Percentiles rank a stretch among this genome's conserved stretches.
These are phyloP conservation scores for Meriones unguiculatus DNA, from an alignment of 2,113 vertebrate genomes.

Conservation along the genomic window DNA sequence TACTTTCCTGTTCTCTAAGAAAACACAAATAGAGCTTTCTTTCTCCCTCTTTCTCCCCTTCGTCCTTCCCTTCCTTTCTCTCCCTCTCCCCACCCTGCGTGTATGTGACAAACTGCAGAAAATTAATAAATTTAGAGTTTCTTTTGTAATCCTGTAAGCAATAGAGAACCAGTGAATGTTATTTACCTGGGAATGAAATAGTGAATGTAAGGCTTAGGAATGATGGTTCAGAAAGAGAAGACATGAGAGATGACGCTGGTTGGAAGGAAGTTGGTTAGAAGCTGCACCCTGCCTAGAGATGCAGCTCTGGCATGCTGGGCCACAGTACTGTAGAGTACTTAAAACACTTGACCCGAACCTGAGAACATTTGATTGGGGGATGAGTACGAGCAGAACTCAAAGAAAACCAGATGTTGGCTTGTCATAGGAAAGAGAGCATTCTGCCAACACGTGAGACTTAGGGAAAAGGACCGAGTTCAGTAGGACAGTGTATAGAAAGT, in stretches of 20 bases:
- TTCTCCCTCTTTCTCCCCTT: too few relatives aligned
- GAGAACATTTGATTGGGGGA: background rate
- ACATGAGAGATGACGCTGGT: background rate
- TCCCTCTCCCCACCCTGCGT: background rate
- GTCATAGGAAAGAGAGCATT: background rate
- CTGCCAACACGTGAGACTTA: background rate
- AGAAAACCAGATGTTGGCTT: background rate
- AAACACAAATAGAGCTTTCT: slow-evolving; percentile 31
- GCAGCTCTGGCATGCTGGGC: background rate
- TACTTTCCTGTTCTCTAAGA: slow-evolving; percentile 50
- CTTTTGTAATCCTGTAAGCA: background rate
- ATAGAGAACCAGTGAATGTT: background rate
- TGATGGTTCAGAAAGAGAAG: background rate
- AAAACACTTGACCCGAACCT: background rate
- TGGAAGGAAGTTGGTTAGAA: background rate
- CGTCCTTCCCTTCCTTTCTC: background rate
- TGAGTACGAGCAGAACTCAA: background rate
- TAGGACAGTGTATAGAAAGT: background rate
- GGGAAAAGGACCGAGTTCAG: background rate
- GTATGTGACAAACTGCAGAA: background rate
- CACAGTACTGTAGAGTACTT: background rate
- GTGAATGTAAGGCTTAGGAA: background rate
- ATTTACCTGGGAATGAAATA: background rate
- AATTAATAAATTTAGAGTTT: background rate
- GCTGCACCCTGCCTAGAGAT: background rate